These are phyloP conservation scores for Cabera pusaria DNA, from an alignment of 2,888 invertebrate genomes.

Conservation along the genomic window DNA sequence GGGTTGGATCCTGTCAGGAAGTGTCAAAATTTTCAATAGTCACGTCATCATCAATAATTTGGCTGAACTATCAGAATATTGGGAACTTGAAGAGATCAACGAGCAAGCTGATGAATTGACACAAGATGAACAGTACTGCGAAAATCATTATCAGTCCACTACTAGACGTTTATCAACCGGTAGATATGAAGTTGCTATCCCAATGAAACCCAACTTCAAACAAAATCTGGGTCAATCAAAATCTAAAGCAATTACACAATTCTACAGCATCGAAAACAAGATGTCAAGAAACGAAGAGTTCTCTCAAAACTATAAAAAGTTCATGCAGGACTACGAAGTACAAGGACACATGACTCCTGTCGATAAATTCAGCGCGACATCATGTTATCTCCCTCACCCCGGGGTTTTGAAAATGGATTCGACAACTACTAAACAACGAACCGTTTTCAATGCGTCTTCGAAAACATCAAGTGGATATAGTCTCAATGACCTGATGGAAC, in stretches of 20 bases:
- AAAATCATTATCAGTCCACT: slow-evolving; percentile 7
- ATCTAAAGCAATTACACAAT: no score
- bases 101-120: background rate
- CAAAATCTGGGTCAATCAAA: no score
- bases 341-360: background rate
- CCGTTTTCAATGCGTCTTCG: background rate
- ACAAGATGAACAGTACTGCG: slow-evolving; percentile 10
- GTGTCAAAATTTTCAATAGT: slow-evolving; percentile 22
- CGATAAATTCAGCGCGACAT: no score
- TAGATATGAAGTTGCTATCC: slow-evolving; percentile 27
- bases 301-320: background rate
- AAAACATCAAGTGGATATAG: background rate
- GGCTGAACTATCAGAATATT: slow-evolving; percentile 19
- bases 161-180: slow-evolving; percentile 18
- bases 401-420: background rate
- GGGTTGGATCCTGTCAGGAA: slow-evolving; percentile 30
- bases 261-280: no score
- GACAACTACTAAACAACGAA: background rate
- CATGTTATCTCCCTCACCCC: background rate
- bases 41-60: slow-evolving; percentile 18
- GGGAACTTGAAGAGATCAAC: slow-evolving; percentile 12
- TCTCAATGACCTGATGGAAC: background rate
- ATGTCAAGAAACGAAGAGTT: no score
- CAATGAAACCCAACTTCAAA: no score
- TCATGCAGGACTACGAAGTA: background rate